A percentile compares a stretch with the other conserved stretches of the same genome.
Conservation (phyloP, 2,888 invertebrate genomes). For the Petrophora chlorosata region DNA sequence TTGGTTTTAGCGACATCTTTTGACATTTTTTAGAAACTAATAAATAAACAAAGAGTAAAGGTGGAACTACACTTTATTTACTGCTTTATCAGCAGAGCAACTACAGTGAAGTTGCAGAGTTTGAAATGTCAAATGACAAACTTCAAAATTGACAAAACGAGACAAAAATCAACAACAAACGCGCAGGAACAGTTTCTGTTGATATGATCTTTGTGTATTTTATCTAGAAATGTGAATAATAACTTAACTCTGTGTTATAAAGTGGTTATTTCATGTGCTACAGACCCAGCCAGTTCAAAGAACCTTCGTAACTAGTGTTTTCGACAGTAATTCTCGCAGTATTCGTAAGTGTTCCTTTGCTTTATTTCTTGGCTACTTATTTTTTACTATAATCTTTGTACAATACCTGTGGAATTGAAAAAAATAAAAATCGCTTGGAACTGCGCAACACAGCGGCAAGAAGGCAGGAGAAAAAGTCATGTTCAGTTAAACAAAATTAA, state of each 20-base stretch:
- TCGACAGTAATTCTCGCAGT: no score
- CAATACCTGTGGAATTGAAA: no score
- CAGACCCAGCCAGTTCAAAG: background rate
- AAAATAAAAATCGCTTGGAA: no score
- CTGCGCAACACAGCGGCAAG: no score
- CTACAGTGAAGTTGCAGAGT: conserved; percentile 2
- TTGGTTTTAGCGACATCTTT: background rate
- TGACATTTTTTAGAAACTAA: background rate
- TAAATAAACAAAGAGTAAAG: background rate
- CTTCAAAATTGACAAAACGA: background rate
- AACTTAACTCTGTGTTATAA: background rate
- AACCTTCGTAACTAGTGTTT: background rate
- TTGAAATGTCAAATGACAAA: background rate
- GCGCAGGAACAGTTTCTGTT: no score
- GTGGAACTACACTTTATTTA: no score
- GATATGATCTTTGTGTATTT: background rate
- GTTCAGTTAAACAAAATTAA: no score
- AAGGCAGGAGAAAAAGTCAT: no score
- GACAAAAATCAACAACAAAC: conserved; percentile 7
- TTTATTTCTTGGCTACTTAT: background rate
- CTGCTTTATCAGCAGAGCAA: background rate
- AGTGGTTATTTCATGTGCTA: background rate
- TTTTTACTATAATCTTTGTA: no score
- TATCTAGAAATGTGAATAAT: no score
- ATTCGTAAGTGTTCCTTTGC: conserved; percentile 1